A percentile compares a stretch with the other conserved stretches of the same genome.
These are phyloP conservation scores for Allophyes oxyacanthae DNA, from an alignment of 2,888 invertebrate genomes.

Conservation along the genomic window DNA sequence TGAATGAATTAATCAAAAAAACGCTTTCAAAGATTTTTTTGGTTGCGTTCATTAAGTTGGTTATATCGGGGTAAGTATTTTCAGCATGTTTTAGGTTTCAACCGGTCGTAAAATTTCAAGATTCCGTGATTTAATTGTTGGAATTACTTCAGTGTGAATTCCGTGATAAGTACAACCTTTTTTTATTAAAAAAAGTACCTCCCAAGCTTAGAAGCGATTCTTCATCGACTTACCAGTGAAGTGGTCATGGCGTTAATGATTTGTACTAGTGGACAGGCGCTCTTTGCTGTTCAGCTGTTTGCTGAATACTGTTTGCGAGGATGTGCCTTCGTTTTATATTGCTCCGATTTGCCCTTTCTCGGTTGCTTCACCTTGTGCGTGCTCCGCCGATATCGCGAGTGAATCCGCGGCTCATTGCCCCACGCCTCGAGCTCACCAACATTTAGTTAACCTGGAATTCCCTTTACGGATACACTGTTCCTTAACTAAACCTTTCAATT, in stretches of 20 bases:
- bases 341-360: constrained; percentile 87
- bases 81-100: neutral
- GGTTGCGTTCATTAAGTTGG: too few relatives aligned
- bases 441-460: constrained; percentile 63
- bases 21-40: too few relatives aligned
- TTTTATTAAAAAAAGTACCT: neutral
- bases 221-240: constrained; percentile 74
- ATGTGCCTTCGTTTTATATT: constrained; percentile 88
- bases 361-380: constrained; percentile 87
- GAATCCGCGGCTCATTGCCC: constrained; percentile 70
- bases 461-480: constrained; percentile 47
- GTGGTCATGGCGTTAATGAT: constrained; percentile 70
- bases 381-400: constrained; percentile 71
- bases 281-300: constrained; percentile 74
- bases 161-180: neutral
- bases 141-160: neutral
- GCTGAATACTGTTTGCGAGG: constrained; percentile 82
- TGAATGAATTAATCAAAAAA: too few relatives aligned
- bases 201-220: neutral
- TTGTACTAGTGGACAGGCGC: constrained; percentile 68
- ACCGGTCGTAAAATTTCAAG: neutral
- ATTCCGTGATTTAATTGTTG: neutral
- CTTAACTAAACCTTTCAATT: constrained; percentile 29
- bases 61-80: too few relatives aligned
- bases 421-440: constrained; percentile 67